These are phyloP conservation scores for Hyles vespertilio DNA, from an alignment of 1,140 invertebrate genomes.

Conservation along the genomic window DNA sequence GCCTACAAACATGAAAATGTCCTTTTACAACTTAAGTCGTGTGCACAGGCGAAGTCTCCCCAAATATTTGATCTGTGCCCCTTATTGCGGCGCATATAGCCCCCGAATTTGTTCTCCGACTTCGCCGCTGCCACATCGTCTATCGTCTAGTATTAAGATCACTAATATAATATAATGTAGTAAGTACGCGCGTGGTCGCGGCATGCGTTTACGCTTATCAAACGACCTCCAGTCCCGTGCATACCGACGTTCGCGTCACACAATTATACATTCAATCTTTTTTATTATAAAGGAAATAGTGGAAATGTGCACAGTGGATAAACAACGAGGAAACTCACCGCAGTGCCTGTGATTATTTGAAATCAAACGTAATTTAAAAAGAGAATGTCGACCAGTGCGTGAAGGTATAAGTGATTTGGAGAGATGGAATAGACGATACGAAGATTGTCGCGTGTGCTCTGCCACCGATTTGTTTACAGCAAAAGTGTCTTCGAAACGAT, in stretches of 20 bases:
- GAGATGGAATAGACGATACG: not conserved
- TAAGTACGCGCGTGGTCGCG: conserved; percentile 23
- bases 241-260: conserved; percentile 20
- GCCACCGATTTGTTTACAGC: conserved; percentile 26
- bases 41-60: no score
- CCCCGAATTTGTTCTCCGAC: no score
- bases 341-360: no score
- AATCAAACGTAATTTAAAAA: not conserved
- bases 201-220: conserved; percentile 54
- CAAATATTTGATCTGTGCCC: no score
- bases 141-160: conserved; percentile 1
- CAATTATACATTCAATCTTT: conserved; percentile 3
- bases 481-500: conserved; percentile 20
- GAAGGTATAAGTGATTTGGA: not conserved
- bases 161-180: conserved; percentile 18
- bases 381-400: not conserved
- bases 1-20: no score
- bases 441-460: not conserved
- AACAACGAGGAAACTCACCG: no score
- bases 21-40: no score
- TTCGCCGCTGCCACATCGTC: no score
- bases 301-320: not conserved
- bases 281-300: conserved; percentile 1
- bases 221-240: conserved; percentile 44
- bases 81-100: no score